These are phyloP conservation scores for Acronicta leporina DNA, from an alignment of 2,888 invertebrate species.

Conservation along the genomic window DNA sequence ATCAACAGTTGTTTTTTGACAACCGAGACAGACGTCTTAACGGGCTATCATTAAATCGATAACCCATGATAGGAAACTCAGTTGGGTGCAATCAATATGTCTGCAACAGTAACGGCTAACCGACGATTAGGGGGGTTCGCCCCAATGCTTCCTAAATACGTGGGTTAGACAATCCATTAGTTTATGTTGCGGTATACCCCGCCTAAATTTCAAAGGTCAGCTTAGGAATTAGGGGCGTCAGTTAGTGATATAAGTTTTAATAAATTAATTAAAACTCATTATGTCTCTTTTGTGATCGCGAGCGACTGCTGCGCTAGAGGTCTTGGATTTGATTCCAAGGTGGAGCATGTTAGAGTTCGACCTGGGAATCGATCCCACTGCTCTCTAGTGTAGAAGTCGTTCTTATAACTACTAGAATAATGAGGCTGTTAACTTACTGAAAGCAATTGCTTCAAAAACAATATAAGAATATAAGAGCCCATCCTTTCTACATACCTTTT, in stretches of 20 bases:
- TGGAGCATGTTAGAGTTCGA: no score
- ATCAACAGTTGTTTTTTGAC: no score
- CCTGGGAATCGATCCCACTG: no score
- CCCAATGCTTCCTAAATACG: background rate
- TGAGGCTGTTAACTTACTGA: background rate
- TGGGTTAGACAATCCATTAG: background rate
- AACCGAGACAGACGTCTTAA: no score
- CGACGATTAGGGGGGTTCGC: background rate
- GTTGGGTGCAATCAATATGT: slow-evolving; percentile 2
- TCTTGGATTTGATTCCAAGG: no score
- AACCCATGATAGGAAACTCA: background rate
- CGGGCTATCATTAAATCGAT: background rate
- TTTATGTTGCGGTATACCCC: background rate
- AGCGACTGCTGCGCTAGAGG: no score
- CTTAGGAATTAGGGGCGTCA: background rate
- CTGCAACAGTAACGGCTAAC: background rate
- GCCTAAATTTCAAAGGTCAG: background rate
- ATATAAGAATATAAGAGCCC: background rate
- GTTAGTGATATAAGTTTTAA: background rate
- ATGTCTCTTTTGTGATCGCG: no score
- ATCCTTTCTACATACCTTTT: background rate
- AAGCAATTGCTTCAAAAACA: background rate
- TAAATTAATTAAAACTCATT: no score
- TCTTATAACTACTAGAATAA: no score
- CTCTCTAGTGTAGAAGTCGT: no score